These are phyloP conservation scores for Acromyrmex charruanus DNA, from an alignment of 1,140 invertebrate genomes.

Conservation along the genomic window DNA sequence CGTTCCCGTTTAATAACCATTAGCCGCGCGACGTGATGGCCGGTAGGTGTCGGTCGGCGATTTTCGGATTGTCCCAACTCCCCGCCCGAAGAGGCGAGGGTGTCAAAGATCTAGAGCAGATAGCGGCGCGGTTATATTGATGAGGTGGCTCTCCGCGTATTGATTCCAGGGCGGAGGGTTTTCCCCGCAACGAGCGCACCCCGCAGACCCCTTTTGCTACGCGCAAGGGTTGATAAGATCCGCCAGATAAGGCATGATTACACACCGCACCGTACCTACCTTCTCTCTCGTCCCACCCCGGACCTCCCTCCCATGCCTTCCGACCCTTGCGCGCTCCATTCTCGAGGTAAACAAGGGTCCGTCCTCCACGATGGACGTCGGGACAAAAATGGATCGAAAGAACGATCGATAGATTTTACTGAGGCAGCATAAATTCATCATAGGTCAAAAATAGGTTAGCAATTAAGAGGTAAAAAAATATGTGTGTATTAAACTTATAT, in stretches of 20 bases:
- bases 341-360: conserved; percentile 55
- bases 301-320: conserved; percentile 3
- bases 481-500: too few species aligned
- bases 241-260: conserved; percentile 85
- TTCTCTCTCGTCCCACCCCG: conserved; percentile 64
- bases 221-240: conserved; percentile 78
- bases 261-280: conserved; percentile 73
- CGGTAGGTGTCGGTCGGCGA: conserved; percentile 48
- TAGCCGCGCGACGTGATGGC: conserved; percentile 67
- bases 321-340: conserved; percentile 40
- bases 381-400: conserved; percentile 46
- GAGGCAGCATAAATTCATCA: conserved; percentile 5
- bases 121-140: conserved; percentile 72
- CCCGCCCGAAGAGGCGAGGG: conserved; percentile 67
- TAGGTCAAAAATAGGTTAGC: not conserved
- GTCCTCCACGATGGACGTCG: conserved; percentile 41
- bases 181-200: conserved; percentile 59
- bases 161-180: conserved; percentile 78
- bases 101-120: conserved; percentile 80
- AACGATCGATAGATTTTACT: conserved; percentile 18
- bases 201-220: conserved; percentile 75
- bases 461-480: not conserved
- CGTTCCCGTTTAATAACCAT: conserved; percentile 82
- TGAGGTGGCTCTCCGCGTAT: conserved; percentile 81
- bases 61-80: conserved; percentile 53